These are phyloP conservation scores for Zaprionus taronus DNA, from an alignment of 1,140 invertebrate genomes.

Conservation along the genomic window DNA sequence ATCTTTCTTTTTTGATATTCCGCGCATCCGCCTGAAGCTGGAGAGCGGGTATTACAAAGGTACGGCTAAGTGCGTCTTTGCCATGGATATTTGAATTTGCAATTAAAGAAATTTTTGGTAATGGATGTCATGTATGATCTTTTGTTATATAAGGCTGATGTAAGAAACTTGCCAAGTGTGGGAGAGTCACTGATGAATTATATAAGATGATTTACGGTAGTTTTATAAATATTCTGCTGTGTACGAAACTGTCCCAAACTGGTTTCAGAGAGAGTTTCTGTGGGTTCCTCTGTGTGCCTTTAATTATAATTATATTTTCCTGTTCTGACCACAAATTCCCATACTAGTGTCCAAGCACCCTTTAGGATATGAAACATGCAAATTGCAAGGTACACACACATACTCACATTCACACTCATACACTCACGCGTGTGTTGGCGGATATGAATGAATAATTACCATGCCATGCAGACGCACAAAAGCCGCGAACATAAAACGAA, in stretches of 20 bases:
- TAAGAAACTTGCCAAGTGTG: background rate
- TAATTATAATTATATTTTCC: background rate
- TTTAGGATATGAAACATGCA: background rate
- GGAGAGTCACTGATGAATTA: background rate
- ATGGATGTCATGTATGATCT: constrained; percentile 12
- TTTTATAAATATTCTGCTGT: background rate
- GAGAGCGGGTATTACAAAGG: background rate
- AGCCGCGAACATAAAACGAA: constrained; percentile 49
- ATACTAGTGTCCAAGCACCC: constrained; percentile 11
- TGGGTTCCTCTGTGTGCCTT: background rate
- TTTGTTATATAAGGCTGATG: background rate
- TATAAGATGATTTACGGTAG: background rate
- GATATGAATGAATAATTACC: constrained; percentile 60
- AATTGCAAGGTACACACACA: constrained; percentile 29
- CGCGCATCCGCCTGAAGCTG: constrained; percentile 4
- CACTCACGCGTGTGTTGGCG: background rate
- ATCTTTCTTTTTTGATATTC: constrained; percentile 18
- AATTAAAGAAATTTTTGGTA: constrained; percentile 33
- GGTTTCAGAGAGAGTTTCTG: background rate
- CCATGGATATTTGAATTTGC: constrained; percentile 22
- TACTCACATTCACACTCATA: background rate
- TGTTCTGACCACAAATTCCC: constrained; percentile 6
- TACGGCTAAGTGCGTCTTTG: constrained; percentile 14
- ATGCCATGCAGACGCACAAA: constrained; percentile 69
- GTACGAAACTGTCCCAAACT: background rate